Base-by-base conservation (phyloP, 2,888 invertebrate genomes). In the Brachynemurus nebulosus region DNA sequence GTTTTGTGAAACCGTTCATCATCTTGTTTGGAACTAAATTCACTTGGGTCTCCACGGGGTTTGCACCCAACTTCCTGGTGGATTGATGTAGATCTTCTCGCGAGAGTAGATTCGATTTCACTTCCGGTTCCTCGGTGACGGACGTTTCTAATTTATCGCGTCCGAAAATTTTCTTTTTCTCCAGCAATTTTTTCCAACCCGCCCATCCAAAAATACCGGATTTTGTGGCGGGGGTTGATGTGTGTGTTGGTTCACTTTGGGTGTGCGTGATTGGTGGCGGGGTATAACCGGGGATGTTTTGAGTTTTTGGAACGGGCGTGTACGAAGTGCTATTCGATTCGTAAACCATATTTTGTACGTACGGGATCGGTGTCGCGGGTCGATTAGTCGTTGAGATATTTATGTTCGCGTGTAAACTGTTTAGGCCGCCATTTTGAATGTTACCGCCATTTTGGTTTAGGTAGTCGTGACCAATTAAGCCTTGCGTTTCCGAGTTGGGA, bases 331-430 rank as follows among this genome's bases (percentile, higher is more conserved):
- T n/a, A n/a, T n/a, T n/a, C 23, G 50, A 47, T 8, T 59, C 64
- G 45, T 71, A 76, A 18, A 84, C 82, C 42, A 81, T 80, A 55
- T 85, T 85, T 52, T 77, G 83, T 1, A 85, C 71, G 54, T 80
- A 84, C 0, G 84, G 80, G 50, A 78, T 77, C 1, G 76, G 77
- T 44, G 68, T 74, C 49, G 68, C 72, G 48, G 67, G 69, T 57
- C 66, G 70, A 45, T 61, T 63, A 12, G 57, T 14, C 50, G 51
- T 51, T 59, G 62, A 47, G 57, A 62, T 50, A 59, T 27, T 35
- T 18, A 23, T 17, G 14, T 42, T 42, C 20, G 34, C 54, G 11
- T 40, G 40, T 16, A 33, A 4, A 17, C 14, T 16, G 35, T 34
- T 33, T 14, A 39, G 12, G 2, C 39, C 39, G 7, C 12, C 17